These are phyloP conservation scores for Sarcophaga peregrina DNA, from an alignment of 1,140 invertebrate genomes.

Conservation along the genomic window DNA sequence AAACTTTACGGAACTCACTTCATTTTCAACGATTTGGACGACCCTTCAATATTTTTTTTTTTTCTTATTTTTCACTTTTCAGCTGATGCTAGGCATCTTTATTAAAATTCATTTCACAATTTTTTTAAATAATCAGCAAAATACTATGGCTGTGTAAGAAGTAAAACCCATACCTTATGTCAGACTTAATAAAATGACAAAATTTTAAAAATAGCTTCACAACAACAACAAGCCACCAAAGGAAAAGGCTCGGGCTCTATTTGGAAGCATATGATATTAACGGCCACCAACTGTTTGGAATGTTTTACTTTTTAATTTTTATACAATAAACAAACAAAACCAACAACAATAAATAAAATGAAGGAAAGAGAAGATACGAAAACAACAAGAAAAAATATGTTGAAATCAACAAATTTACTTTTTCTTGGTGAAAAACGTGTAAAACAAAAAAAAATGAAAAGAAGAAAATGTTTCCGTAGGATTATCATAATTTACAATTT, in stretches of 20 bases:
- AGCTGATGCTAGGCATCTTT: not conserved
- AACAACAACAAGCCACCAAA: not conserved
- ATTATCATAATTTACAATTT: slow-evolving; percentile 25
- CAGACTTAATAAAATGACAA: not conserved
- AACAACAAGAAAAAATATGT: not conserved
- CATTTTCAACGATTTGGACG: too few species aligned
- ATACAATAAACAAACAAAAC: too few species aligned
- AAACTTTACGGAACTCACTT: too few species aligned
- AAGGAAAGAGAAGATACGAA: not conserved
- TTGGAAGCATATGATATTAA: not conserved
- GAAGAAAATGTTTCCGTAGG: slow-evolving; percentile 13
- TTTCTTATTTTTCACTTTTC: too few species aligned
- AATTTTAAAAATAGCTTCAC: not conserved
- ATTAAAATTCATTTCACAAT: not conserved
- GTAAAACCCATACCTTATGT: not conserved
- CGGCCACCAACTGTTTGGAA: not conserved
- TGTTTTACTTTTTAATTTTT: not conserved
- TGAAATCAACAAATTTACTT: slow-evolving; percentile 4
- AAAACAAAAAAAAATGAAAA: not conserved
- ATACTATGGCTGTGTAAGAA: not conserved
- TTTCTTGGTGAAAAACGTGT: not conserved
- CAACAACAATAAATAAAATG: not conserved
- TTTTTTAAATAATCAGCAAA: not conserved
- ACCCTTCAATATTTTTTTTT: too few species aligned
- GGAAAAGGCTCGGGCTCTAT: not conserved